Percentiles rank a stretch among this genome's conserved stretches.
Evolutionary conservation across 2,888 invertebrate species (phyloP).

Genomic region (Idaea dimidiata): DNA sequence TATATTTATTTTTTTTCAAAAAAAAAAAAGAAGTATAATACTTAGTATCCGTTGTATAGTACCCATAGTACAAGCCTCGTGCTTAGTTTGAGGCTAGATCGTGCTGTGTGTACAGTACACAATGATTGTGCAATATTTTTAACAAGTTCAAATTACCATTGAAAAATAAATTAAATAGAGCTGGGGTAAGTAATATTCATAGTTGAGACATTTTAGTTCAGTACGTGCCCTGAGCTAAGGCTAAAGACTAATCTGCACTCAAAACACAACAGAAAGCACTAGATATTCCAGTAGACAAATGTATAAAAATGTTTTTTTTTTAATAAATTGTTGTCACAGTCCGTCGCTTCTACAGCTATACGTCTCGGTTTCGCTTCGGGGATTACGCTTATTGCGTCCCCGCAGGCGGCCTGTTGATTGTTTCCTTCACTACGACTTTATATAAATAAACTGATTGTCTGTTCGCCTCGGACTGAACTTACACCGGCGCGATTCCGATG

Average conservation of each 20-base stretch:
- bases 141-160: too few species aligned
- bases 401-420: constrained; percentile 60
- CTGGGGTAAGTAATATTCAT: too few species aligned
- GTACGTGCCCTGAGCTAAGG: not conserved
- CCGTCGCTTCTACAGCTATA: constrained; percentile 41
- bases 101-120: too few species aligned
- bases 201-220: too few species aligned
- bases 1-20: too few species aligned
- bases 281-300: not conserved
- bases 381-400: constrained; percentile 75
- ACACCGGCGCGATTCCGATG: constrained; percentile 13
- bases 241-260: not conserved
- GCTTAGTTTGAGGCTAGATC: too few species aligned
- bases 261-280: not conserved
- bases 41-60: too few species aligned
- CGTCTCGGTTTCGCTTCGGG: constrained; percentile 40
- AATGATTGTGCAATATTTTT: too few species aligned
- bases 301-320: not conserved
- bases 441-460: constrained; percentile 73
- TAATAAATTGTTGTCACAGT: not conserved
- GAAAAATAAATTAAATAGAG: too few species aligned
- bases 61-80: too few species aligned
- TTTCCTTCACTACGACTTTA: constrained; percentile 58
- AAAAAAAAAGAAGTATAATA: too few species aligned
- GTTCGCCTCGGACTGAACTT: constrained; percentile 40